Evolutionary conservation across 2,113 vertebrate genomes (phyloP), one percentile per base, ranked within the genome.

Genomic region (Odocoileus hemionus): DNA sequence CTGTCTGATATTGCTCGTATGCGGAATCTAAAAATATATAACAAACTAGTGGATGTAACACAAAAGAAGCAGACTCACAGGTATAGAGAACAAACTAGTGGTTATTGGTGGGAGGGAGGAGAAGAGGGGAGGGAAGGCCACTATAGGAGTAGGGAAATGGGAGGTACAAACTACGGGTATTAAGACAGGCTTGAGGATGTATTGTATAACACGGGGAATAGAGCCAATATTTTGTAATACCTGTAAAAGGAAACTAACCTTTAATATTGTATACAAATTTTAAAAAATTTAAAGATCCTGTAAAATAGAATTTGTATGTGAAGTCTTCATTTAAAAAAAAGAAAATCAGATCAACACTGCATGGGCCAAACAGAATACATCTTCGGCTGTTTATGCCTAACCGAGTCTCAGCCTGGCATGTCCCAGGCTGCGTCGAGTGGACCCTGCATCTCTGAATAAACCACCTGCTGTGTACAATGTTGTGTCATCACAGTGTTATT

Each of bases 381-480:
- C 26, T 11, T 17, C 3, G 28, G 23, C n/a, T 33, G 16, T 74
- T 21, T 6, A 4, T 3, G 39, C 8, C 64, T 61, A 36, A 45
- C 57, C 4, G 0, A 16, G 17, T 23, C 50, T 6, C 7, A 7
- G 23, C 15, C 13, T 10, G 64, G 47, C n/a, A 28, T 23, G 58
- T 4, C 16, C 76, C 70, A n/a, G 7, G 23, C 54, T 54, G 15
- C 5, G 3, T 1, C 3, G 8, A 3, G 26, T 1, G 7, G 16
- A 15, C 21, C 45, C 52, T 0, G 2, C 1, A 5, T 47, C 6
- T 43, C 43, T 67, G 76, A 30, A 13, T 1, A 19, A 30, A 30
- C 9, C 36, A 47, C 60, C 47, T 1, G 7, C 21, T 7, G 2
- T 13, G 14, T 1, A 10, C 74, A 5, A 21, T 3, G 2, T 5